Conservation (phyloP, 2,113 vertebrate genomes). For the Pyxicephalus adspersus region DNA sequence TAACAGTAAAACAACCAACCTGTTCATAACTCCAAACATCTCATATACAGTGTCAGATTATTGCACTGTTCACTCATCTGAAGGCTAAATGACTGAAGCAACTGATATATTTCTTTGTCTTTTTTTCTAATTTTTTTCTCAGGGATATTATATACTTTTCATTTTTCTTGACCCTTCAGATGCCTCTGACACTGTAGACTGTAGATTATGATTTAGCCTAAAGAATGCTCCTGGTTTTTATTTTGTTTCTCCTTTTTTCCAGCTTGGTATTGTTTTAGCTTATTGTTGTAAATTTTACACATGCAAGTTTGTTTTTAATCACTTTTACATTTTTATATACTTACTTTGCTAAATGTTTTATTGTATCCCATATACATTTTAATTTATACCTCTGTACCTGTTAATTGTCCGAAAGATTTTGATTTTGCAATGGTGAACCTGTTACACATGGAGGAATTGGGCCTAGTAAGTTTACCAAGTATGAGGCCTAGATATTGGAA, state of each 20-base stretch:
- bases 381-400: no score
- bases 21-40: neutral
- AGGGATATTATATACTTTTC: neutral
- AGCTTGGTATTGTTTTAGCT: no score
- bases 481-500: no score
- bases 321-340: no score
- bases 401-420: no score
- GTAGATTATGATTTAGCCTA: neutral
- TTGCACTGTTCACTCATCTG: constrained; percentile 14
- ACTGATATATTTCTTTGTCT: neutral
- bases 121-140: constrained; percentile 8
- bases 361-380: no score
- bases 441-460: no score
- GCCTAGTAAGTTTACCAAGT: no score
- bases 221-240: neutral
- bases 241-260: neutral
- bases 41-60: constrained; percentile 4
- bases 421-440: no score
- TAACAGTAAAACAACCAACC: neutral
- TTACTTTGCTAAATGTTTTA: no score
- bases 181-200: neutral
- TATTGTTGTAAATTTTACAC: no score
- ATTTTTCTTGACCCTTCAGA: constrained; percentile 14
- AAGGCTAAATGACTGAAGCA: constrained; percentile 23
- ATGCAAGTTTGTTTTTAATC: no score